Evolutionary conservation across 2,888 invertebrate genomes (phyloP).

Genomic region (Macropis europaea): DNA sequence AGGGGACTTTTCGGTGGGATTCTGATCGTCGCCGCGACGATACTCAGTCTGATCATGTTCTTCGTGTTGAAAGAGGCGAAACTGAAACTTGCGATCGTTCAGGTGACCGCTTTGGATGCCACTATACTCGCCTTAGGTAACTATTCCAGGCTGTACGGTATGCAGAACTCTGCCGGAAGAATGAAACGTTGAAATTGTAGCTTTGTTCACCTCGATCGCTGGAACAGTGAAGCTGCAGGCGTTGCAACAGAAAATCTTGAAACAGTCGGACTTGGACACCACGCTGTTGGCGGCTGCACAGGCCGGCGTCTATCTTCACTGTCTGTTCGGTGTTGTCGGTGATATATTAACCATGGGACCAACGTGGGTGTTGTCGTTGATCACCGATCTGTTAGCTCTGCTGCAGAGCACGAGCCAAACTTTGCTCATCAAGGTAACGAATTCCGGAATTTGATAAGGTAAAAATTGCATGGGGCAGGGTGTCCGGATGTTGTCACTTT

Average conservation of each 20-base stretch:
- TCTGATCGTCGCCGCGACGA: constrained; percentile 89
- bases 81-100: constrained; percentile 73
- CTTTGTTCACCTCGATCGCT: constrained; percentile 68
- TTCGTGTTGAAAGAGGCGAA: constrained; percentile 88
- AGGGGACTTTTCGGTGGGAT: constrained; percentile 87
- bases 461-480: no score
- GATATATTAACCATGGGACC: constrained; percentile 81
- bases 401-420: constrained; percentile 91
- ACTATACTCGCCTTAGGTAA: constrained; percentile 71
- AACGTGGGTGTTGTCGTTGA: constrained; percentile 84
- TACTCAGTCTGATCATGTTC: constrained; percentile 93
- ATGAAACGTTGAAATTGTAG: constrained; percentile 47
- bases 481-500: no score
- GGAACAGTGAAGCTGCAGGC: constrained; percentile 69
- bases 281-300: constrained; percentile 92
- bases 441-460: no score
- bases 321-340: constrained; percentile 92
- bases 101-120: constrained; percentile 74
- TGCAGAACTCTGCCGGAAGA: no score
- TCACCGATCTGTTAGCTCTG: constrained; percentile 88
- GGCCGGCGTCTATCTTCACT: constrained; percentile 91
- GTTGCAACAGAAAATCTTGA: constrained; percentile 68
- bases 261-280: constrained; percentile 85
- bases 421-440: constrained; percentile 85
- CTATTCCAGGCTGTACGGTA: no score